phyloP scores from a whole-genome alignment of 2,113 vertebrate genomes.

The Eolophus roseicapilla region DNA sequence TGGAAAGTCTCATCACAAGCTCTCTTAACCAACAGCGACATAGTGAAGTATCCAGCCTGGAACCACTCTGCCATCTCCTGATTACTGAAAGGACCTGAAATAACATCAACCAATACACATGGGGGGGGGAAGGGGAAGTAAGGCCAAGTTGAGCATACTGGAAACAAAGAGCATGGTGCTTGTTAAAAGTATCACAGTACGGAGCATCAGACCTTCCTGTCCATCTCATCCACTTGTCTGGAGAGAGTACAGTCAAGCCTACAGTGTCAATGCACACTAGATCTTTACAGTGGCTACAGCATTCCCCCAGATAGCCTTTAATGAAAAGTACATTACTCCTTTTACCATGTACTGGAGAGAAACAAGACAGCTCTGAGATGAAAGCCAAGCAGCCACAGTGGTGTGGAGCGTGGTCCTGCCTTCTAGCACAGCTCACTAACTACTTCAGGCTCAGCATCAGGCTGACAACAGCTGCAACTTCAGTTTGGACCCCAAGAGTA shows the following conservation, averaged over 20 bases:
- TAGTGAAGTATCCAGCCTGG: conserved; percentile 97
- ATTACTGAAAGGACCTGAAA: conserved; percentile 94
- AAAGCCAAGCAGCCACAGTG: neutral
- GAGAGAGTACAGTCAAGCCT: neutral
- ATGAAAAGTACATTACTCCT: neutral
- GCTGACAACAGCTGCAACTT: neutral
- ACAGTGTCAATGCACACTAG: neutral
- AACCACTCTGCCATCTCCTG: conserved; percentile 98
- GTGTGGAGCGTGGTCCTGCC: neutral
- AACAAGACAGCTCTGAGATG: neutral
- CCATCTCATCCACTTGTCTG: neutral
- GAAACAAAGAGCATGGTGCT: neutral
- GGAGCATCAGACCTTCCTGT: neutral
- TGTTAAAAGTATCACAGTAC: neutral
- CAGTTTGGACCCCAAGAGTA: neutral
- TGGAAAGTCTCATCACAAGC: conserved; percentile 97
- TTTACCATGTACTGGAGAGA: neutral
- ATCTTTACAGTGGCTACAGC: neutral
- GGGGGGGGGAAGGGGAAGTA: neutral
- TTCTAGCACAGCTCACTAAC: neutral
- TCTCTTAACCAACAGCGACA: conserved; percentile 94
- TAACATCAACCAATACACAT: conserved; percentile 10
- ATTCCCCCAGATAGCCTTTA: too few species aligned
- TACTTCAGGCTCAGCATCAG: neutral
- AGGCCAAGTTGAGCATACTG: neutral